phyloP scores from a whole-genome alignment of 2,113 vertebrate species.

The Myodes glareolus region DNA sequence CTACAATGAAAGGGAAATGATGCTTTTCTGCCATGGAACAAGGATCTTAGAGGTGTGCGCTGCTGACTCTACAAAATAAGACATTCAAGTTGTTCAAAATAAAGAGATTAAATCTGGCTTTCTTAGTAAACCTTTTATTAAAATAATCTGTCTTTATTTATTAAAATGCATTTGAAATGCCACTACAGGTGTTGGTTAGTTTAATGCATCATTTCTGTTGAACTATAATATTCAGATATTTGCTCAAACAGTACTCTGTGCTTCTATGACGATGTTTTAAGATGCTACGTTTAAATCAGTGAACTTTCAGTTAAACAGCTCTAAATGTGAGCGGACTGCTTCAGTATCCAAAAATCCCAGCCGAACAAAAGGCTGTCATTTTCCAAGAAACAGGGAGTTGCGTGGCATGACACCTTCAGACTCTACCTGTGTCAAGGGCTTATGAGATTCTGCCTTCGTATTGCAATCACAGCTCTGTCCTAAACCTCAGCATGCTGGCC shows the following conservation, averaged over 20 bases:
- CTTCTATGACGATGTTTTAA: neutral
- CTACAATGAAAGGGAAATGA: neutral
- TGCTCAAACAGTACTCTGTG: neutral
- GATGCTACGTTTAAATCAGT: neutral
- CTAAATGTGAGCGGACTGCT: too few species aligned
- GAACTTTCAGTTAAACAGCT: neutral
- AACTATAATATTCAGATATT: neutral
- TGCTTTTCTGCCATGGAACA: neutral
- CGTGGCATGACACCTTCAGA: neutral
- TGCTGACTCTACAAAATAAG: neutral
- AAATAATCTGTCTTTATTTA: neutral
- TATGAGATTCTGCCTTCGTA: neutral
- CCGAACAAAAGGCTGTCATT: neutral
- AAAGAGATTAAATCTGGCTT: neutral
- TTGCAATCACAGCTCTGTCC: neutral
- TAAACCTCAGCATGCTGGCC: neutral
- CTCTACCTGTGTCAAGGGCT: neutral
- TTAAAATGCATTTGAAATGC: too few species aligned
- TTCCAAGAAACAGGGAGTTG: neutral
- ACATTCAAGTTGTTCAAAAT: neutral
- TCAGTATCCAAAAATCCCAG: neutral
- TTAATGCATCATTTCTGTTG: neutral
- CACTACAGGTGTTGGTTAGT: neutral
- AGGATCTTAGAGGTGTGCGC: neutral
- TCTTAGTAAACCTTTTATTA: constrained; percentile 8